Evolutionary conservation across 2,113 vertebrate genomes (phyloP).

Genomic region (Archilochus colubris): DNA sequence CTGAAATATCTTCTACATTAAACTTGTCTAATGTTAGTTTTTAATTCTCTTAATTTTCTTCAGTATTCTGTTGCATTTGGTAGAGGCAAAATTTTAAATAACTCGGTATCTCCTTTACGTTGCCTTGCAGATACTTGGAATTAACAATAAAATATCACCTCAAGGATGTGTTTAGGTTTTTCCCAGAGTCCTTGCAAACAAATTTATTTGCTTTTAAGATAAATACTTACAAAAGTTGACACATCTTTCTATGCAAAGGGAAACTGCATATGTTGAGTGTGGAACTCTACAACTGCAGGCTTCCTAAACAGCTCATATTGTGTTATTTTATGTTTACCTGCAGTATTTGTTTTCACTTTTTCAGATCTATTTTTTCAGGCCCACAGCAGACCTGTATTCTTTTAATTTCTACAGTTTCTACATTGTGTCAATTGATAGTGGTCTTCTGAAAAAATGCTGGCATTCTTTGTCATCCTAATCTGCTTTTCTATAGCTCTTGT

Average conservation of each 20-base stretch:
- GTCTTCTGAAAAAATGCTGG: background rate
- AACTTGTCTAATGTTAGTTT: too few relatives aligned
- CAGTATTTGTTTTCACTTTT: background rate
- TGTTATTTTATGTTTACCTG: background rate
- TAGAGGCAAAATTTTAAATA: background rate
- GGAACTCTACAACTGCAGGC: background rate
- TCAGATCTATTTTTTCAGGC: background rate
- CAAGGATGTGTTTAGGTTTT: background rate
- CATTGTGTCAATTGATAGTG: background rate
- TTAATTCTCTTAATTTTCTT: background rate
- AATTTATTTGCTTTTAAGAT: background rate
- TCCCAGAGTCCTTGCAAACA: background rate
- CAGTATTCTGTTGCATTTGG: background rate
- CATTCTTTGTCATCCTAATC: background rate
- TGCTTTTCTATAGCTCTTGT: background rate
- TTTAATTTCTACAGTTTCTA: background rate
- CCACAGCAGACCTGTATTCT: background rate
- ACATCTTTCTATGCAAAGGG: background rate
- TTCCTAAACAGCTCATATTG: background rate
- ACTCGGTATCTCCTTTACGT: rapidly evolving
- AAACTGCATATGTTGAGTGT: background rate
- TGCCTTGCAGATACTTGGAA: background rate
- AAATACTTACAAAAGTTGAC: background rate
- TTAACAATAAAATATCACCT: background rate
- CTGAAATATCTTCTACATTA: background rate